phyloP scores from a whole-genome alignment of 2,797 vertebrate genomes.

The Acridotheres tristis region DNA sequence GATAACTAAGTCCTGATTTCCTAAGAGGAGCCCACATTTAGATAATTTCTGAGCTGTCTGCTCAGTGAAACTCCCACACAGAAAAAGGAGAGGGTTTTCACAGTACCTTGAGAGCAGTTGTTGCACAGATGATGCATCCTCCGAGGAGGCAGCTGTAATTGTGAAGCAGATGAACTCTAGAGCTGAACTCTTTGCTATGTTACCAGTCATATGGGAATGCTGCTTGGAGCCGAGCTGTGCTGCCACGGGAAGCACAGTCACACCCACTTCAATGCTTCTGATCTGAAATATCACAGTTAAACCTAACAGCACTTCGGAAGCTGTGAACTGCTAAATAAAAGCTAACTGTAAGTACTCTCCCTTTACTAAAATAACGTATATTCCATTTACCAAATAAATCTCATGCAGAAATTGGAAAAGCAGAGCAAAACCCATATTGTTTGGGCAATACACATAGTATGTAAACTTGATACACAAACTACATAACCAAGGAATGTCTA shows the following conservation, averaged over 20 bases:
- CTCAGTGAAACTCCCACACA: neutral
- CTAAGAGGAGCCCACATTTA: neutral
- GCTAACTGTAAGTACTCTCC: neutral
- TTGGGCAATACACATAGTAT: neutral
- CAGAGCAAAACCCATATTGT: neutral
- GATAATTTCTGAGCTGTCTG: neutral
- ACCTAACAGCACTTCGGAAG: neutral
- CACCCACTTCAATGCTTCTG: neutral
- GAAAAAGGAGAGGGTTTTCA: neutral
- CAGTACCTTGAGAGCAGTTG: neutral
- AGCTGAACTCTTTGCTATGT: neutral
- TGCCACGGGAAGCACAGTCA: neutral
- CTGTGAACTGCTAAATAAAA: neutral
- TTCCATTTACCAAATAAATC: neutral
- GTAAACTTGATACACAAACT: neutral
- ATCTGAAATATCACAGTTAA: neutral
- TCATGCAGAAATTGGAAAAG: neutral
- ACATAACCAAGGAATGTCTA: neutral
- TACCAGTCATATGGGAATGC: neutral
- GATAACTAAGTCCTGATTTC: conserved; percentile 16
- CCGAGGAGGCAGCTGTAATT: neutral
- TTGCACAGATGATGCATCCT: conserved; percentile 25
- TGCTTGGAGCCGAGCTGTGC: neutral
- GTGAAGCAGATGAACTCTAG: neutral
- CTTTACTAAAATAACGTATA: neutral